phyloP scores from a whole-genome alignment of 1,140 invertebrate species.

The fruit fly (Drosophila melanogaster) region DNA sequence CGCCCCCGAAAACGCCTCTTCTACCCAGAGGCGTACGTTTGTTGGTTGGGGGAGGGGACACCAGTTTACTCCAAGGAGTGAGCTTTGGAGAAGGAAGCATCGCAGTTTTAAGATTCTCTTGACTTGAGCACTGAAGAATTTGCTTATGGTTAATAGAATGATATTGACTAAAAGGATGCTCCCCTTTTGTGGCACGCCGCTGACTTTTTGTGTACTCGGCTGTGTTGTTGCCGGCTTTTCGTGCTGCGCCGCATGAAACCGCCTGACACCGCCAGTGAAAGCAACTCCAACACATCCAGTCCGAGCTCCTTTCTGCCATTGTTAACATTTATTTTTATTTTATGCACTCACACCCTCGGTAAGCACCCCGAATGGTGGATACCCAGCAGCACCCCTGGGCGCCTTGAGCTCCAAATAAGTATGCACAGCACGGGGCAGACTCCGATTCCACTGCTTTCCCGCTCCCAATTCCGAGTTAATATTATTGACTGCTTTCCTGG shows the following conservation, averaged over 20 bases:
- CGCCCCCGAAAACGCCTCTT: not conserved
- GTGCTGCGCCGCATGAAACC: constrained; percentile 66
- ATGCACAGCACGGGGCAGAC: constrained; percentile 77
- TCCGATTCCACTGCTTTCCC: constrained; percentile 22
- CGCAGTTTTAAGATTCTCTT: no score
- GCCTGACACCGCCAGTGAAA: constrained; percentile 60
- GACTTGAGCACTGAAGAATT: not conserved
- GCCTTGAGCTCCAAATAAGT: constrained; percentile 79
- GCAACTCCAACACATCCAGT: constrained; percentile 51
- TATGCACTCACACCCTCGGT: constrained; percentile 68
- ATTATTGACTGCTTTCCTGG: constrained; percentile 74
- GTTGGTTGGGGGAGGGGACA: not conserved
- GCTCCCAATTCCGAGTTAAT: constrained; percentile 66
- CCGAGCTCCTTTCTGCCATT: constrained; percentile 76
- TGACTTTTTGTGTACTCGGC: not conserved
- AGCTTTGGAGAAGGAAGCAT: not conserved
- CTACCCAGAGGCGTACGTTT: constrained; percentile 8
- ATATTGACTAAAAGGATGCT: no score
- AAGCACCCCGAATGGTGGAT: not conserved
- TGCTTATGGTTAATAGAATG: not conserved
- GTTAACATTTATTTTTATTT: constrained; percentile 82
- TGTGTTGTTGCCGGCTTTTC: constrained; percentile 55
- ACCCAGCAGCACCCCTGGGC: constrained; percentile 16
- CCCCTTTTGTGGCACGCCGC: constrained; percentile 1
- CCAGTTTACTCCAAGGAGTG: not conserved